Percentiles rank a stretch among this genome's conserved stretches.
Conservation (phyloP, 2,888 invertebrate species). For the Coleophora deauratella region DNA sequence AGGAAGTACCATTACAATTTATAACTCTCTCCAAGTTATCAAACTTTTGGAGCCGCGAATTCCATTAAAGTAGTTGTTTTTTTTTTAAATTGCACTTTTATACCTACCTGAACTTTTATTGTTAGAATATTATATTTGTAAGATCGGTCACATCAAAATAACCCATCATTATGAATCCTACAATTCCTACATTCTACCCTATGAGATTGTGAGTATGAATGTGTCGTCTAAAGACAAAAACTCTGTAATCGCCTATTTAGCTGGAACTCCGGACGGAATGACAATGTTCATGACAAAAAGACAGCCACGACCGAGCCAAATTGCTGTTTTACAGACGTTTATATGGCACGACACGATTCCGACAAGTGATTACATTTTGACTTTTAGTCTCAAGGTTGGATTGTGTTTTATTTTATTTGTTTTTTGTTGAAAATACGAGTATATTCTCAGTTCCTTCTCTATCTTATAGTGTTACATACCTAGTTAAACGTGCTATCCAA, state of each 20-base stretch:
- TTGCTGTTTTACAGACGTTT: slow-evolving; percentile 22
- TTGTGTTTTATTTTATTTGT: no score
- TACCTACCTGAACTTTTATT: no score
- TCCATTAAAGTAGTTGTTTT: no score
- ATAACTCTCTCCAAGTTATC: no score
- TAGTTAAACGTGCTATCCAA: no score
- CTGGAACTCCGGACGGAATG: slow-evolving; percentile 37
- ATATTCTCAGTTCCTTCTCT: no score
- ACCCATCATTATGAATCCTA: slow-evolving; percentile 31
- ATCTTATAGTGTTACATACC: no score
- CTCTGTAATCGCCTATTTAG: slow-evolving; percentile 38
- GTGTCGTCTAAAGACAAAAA: slow-evolving; percentile 50
- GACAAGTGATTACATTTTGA: neutral
- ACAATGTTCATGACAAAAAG: slow-evolving; percentile 38
- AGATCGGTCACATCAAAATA: slow-evolving; percentile 4
- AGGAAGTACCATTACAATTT: no score
- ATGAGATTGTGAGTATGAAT: slow-evolving; percentile 13
- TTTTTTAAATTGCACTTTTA: no score
- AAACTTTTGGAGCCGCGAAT: no score
- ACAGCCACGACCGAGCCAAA: slow-evolving; percentile 33
- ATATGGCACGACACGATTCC: neutral
- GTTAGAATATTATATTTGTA: neutral
- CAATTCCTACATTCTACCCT: no score
- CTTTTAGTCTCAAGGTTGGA: neutral
- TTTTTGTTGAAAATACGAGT: no score